These are phyloP conservation scores for Odontesthes bonariensis DNA, from an alignment of 2,113 vertebrate species.

Conservation along the genomic window DNA sequence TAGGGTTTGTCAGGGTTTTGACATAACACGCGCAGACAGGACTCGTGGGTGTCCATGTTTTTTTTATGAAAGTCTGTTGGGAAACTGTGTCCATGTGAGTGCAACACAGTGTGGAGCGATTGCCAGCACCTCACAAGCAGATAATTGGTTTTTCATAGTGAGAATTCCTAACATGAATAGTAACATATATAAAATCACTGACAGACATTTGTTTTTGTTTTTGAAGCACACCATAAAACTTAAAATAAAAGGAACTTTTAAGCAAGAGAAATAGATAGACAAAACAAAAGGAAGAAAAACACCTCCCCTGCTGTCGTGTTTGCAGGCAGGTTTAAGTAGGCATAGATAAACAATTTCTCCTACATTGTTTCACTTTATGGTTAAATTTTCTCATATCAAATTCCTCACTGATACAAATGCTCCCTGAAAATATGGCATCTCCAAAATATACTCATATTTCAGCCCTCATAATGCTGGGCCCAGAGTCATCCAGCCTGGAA, in stretches of 20 bases:
- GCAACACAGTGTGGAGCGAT: constrained; percentile 21
- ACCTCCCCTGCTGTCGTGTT: constrained; percentile 37
- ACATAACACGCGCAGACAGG: constrained; percentile 39
- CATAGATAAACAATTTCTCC: constrained; percentile 75
- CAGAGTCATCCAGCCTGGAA: constrained; percentile 81
- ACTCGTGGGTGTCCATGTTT: constrained; percentile 36
- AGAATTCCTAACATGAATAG: constrained; percentile 7
- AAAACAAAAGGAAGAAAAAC: constrained; percentile 44
- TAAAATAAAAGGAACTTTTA: constrained; percentile 27
- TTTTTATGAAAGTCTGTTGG: constrained; percentile 42
- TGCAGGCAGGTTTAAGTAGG: constrained; percentile 69
- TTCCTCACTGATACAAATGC: constrained; percentile 74
- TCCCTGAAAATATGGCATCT: constrained; percentile 74
- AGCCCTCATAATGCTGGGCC: constrained; percentile 77
- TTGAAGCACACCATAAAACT: background rate
- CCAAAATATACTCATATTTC: constrained; percentile 78
- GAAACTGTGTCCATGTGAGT: constrained; percentile 56
- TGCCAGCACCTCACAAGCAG: constrained; percentile 19
- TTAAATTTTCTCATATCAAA: constrained; percentile 75
- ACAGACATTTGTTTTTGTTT: background rate
- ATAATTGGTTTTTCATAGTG: constrained; percentile 1
- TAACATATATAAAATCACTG: background rate
- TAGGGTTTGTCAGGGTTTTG: constrained; percentile 36
- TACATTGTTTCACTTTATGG: constrained; percentile 77
- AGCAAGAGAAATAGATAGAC: constrained; percentile 39